A percentile compares a stretch with the other conserved stretches of the same genome.
Conservation (phyloP, 2,113 vertebrate species). For the Monarcha castaneiventris region DNA sequence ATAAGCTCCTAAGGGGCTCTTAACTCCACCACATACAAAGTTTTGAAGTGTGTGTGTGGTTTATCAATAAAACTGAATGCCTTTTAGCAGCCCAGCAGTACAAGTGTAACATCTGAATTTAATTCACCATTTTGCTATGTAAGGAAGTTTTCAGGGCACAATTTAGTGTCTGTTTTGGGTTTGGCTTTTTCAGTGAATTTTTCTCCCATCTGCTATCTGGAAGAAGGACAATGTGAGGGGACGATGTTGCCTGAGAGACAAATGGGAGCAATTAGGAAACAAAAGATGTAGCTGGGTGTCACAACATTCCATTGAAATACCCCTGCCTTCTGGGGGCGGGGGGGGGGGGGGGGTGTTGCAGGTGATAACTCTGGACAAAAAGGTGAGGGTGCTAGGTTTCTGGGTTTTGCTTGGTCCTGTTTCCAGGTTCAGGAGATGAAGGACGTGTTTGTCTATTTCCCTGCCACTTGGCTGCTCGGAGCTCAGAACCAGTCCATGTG, state of each 20-base stretch:
- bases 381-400: neutral
- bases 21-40: neutral
- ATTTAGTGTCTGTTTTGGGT: neutral
- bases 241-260: too few relatives aligned
- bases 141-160: neutral
- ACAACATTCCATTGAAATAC: too few relatives aligned
- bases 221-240: too few relatives aligned
- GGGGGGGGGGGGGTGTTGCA: too few relatives aligned
- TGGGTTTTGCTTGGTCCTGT: neutral
- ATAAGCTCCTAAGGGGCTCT: neutral
- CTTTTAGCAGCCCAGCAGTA: neutral
- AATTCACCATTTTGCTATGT: neutral
- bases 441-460: neutral
- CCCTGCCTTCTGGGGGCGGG: too few relatives aligned
- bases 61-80: neutral
- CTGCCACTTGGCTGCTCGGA: neutral
- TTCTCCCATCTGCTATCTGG: too few relatives aligned
- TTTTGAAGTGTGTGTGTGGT: neutral
- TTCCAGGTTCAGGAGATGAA: rapidly evolving
- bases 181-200: too few relatives aligned
- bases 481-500: neutral
- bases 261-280: too few relatives aligned
- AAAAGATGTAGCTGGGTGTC: too few relatives aligned
- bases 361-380: neutral
- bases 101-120: neutral